Base-by-base conservation (phyloP, 1,140 invertebrate genomes). In the Drosophila kikkawai region DNA sequence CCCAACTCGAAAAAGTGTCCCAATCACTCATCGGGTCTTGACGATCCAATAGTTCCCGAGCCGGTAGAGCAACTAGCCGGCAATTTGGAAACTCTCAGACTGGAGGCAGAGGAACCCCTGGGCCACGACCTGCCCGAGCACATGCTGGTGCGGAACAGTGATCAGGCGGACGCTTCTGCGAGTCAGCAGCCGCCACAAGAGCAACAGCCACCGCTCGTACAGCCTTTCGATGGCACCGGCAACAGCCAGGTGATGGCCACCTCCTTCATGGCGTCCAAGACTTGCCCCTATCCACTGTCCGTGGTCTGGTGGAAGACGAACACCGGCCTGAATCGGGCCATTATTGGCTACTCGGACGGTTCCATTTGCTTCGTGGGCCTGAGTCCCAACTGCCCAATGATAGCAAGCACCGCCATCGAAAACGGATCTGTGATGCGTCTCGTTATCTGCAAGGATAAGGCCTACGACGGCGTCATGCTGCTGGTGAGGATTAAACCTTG, bases 241-340 rank as follows among this genome's bases (percentile, higher is more conserved):
- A 95, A 92, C 56, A 90, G 80, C 26, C 91, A 92, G 55, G 61
- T 92, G 12, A 91, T 92, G 91, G 82, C 75, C 29, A 80, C 63
- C 22, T 92, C 87, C 92, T 79, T 95, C 93, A 64, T 93, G 94
- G 69, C 94, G 93, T 91, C 93, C 90, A 66, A 94, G 76, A 91
- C 92, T 47, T 94, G 94, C 63, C 93, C 93, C 5, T 94, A 94
- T 80, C 94, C 95, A 7, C 93, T 94, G 73, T 94, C 93, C 45
- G 80, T 96, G 44, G 93, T 94, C 3, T 97, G 96, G 96, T 97
- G 96, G 96, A 95, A 96, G 87, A 96, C 95, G 29, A 90, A 95
- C 32, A 93, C 94, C 51, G 92, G 83, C 4, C 47, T 93, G 7
- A 93, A 94, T 70, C 94, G 94, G 60, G 96, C 95, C 36, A 94